These are phyloP conservation scores for Fulica atra DNA, from an alignment of 2,113 vertebrate genomes.

Conservation along the genomic window DNA sequence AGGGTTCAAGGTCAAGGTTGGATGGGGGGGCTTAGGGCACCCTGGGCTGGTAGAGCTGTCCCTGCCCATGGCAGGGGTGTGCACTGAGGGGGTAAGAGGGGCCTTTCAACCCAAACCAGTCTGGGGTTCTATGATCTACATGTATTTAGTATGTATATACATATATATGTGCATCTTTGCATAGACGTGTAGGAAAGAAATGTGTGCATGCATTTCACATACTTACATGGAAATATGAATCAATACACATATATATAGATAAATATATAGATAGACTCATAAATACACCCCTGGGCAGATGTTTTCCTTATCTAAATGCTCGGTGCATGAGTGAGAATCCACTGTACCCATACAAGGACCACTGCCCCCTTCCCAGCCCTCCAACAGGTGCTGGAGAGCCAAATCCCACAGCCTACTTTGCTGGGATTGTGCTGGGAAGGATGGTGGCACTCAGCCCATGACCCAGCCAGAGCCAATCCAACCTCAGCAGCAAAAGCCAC, in stretches of 20 bases:
- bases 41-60: background rate
- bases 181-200: background rate
- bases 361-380: background rate
- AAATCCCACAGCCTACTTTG: accelerated
- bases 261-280: background rate
- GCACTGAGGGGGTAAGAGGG: no score
- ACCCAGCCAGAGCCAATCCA: accelerated
- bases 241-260: background rate
- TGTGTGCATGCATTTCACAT: background rate
- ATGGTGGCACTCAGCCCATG: background rate
- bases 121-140: no score
- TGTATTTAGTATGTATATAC: no score
- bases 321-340: accelerated
- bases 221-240: background rate
- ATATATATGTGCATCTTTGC: background rate
- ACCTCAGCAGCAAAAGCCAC: background rate
- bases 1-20: background rate
- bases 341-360: accelerated
- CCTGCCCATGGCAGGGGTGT: no score
- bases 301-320: background rate
- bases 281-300: no score
- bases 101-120: background rate
- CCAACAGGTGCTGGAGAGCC: background rate
- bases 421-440: accelerated
- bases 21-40: background rate